Base-by-base conservation (phyloP, 2,797 vertebrate genomes). In the Mus minutoides region DNA sequence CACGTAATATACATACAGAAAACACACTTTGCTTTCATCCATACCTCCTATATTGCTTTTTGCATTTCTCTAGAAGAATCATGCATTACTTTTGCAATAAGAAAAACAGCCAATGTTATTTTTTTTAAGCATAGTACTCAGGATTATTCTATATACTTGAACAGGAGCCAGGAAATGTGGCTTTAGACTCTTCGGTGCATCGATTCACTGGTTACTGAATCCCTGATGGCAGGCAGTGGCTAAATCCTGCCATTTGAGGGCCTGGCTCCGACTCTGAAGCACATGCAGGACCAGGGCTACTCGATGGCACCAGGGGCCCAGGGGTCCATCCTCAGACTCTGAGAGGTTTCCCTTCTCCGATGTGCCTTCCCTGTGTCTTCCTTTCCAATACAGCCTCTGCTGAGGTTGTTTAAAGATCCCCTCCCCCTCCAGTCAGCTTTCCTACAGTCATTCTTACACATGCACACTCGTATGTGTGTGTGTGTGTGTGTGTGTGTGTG, bases 41-140 rank as follows among this genome's bases (percentile, higher is more conserved):
- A 24, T 58, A 73, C 89, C 90, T 92, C 77, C 34, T 90, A 1
- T 62, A 64, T n/a, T 76, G 1, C 6, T 60, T 87, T 96, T 94
- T 78, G 52, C 6, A n/a, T 77, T 78, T 69, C 92, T 85, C 54
- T 95, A 76, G 7, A 84, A 86, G 71, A 46, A 88, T 64, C 7
- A 31, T 60, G 22, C 9, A 90, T 87, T 73, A 62, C 40, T 91
- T 92, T 67, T 52, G 19, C 49, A 94, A 90, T 75, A 76, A 96
- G 49, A 78, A 90, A 93, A 87, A 40, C 0, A 2, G 7, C n/a
- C 84, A 91, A 11, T 37, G 24, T 62, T 82, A 29, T 31, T 34
- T 37, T 56, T 93, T 79, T 85, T 40, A 88, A 91, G 75, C 34
- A 52, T 1, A 52, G 78, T 3, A 10, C 52, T 90, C 60, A 69